Evolutionary conservation across 2,888 invertebrate species (phyloP), one percentile per base, ranked within the genome.

Genomic region (Ditula angustiorana): DNA sequence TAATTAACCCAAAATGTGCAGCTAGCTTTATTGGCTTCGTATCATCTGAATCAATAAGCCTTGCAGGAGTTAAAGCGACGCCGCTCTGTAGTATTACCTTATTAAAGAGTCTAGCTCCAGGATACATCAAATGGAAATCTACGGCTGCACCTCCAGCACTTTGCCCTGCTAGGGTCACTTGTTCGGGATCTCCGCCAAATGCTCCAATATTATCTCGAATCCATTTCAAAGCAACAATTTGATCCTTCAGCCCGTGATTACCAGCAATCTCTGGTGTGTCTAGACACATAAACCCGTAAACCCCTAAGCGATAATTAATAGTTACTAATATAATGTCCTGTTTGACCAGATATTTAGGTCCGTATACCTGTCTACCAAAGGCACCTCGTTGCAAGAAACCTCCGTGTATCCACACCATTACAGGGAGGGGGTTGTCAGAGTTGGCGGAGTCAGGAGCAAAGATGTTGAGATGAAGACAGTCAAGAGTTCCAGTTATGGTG

Each of bases 391-490:
- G 55, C 8, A 67, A 65, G 30, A 37, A 47, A 7, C 68, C 69
- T 24, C 69, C 69, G 19, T 68, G 68, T 24, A 69, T 61, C 49
- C 44, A 69, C 11, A 68, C 61, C 28, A 69, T 44, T 1, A 69
- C 68, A 19, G 68, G 68, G 30, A 68, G 63, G n/a, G 55, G 49
- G 28, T 69, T 68, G 8, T 8, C 19, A 10, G 66, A 57, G 21
- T 30, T 62, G 2, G 68, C 61, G 11, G 60, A 30, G 19, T 61
- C 23, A 13, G 69, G 69, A 5, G 61, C 55, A 19, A 64, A 68
- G 0, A 95, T 92, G 76, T 95, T 95, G n/a, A 95, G 71, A 67
- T 92, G 94, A 2, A 95, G 84, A 67, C 95, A 95, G 73, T 93
- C 92, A 66, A 91, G 87, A 55, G 80, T 16, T 87, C 90, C 69